These are phyloP conservation scores for Indri indri DNA, from an alignment of 2,113 vertebrate species.

Conservation along the genomic window DNA sequence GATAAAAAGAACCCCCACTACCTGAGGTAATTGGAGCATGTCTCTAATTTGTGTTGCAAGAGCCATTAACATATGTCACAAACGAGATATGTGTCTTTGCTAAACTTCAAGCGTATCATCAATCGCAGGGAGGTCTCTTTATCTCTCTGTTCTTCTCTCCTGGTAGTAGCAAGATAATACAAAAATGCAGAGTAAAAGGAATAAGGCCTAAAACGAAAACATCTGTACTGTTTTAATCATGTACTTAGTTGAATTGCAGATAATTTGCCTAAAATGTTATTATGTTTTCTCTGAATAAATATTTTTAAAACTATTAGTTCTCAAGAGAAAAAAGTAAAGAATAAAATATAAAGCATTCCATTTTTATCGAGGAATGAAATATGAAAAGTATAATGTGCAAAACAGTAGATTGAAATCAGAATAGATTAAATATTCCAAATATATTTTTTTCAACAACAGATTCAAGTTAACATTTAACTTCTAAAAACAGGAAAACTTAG, in stretches of 20 bases:
- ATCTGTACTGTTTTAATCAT: neutral
- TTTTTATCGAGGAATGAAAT: neutral
- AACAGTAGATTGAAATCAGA: neutral
- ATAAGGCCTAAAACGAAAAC: neutral
- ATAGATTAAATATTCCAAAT: neutral
- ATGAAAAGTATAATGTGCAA: neutral
- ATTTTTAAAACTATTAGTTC: neutral
- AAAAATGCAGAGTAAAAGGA: neutral
- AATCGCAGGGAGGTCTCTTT: neutral
- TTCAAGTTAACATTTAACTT: neutral
- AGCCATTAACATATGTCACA: neutral
- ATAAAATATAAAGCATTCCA: neutral
- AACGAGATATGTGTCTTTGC: neutral
- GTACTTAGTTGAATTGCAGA: neutral
- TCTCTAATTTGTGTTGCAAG: neutral
- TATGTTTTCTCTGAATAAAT: neutral
- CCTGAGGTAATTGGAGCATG: neutral
- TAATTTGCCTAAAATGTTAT: neutral
- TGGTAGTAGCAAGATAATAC: neutral
- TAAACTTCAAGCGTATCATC: neutral
- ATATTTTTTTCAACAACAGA: neutral
- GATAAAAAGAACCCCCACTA: neutral
- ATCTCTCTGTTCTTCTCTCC: neutral
- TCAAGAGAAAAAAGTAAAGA: neutral
- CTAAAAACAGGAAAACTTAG: neutral